These are phyloP conservation scores for Heliconius himera DNA, from an alignment of 1,140 invertebrate genomes.

Conservation along the genomic window DNA sequence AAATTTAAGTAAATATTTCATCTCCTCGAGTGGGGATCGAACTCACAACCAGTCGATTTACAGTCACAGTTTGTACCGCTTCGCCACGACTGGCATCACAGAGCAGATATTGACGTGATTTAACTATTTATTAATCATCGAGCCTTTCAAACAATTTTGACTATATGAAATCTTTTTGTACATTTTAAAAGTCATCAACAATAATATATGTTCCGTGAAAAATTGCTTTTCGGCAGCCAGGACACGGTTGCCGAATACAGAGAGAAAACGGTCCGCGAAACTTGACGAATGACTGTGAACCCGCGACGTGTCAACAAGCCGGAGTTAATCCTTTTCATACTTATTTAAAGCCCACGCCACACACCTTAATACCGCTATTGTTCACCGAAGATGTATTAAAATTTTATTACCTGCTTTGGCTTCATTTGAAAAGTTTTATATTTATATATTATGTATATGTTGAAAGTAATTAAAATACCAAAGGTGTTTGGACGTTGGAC, in stretches of 20 bases:
- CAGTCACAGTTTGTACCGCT: too few species aligned
- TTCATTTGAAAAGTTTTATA: constrained; percentile 1
- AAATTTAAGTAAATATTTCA: too few species aligned
- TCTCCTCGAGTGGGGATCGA: too few species aligned
- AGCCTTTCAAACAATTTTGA: not conserved
- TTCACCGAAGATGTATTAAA: constrained; percentile 60
- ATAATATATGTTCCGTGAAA: constrained; percentile 52
- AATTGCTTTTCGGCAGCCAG: constrained; percentile 60
- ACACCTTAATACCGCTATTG: constrained; percentile 62
- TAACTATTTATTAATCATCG: not conserved
- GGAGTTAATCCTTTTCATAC: constrained; percentile 75
- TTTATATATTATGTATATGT: not conserved
- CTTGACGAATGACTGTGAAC: constrained; percentile 54
- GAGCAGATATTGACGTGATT: too few species aligned
- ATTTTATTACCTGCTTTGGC: constrained; percentile 46
- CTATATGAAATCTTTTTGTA: not conserved
- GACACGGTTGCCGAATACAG: constrained; percentile 50
- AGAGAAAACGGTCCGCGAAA: constrained; percentile 50
- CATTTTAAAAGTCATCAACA: constrained; percentile 41
- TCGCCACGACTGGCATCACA: too few species aligned
- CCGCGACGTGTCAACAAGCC: constrained; percentile 73
- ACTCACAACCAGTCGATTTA: too few species aligned
- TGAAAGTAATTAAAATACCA: constrained; percentile 5
- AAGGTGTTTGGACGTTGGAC: not conserved
- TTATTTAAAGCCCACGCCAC: constrained; percentile 55